Evolutionary conservation across 2,797 vertebrate genomes (phyloP).

Genomic region (Artibeus lituratus): DNA sequence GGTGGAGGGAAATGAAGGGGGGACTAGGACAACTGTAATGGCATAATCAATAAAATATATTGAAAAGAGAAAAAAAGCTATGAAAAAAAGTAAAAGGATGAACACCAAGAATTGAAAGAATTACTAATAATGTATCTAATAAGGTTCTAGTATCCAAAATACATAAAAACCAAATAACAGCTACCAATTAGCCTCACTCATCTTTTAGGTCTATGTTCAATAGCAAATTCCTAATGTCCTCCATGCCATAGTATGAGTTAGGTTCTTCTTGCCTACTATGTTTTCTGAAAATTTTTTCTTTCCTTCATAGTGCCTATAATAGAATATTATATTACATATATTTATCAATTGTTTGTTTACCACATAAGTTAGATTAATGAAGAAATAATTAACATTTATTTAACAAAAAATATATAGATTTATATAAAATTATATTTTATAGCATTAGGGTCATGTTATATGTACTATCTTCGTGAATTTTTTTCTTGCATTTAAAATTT

Average conservation of each 20-base stretch:
- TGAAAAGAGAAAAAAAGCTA: no score
- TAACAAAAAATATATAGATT: background rate
- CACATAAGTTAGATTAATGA: background rate
- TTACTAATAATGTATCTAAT: background rate
- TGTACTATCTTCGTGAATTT: background rate
- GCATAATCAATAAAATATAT: no score
- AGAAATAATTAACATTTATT: background rate
- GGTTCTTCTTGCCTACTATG: background rate
- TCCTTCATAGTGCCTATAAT: background rate
- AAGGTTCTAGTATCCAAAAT: background rate
- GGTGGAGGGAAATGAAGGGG: no score
- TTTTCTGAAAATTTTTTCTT: background rate
- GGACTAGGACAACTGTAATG: no score
- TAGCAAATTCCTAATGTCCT: background rate
- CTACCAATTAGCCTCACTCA: background rate
- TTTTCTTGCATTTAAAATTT: background rate
- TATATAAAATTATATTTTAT: background rate
- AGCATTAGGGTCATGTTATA: background rate
- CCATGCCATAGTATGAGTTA: background rate
- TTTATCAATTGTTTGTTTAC: background rate
- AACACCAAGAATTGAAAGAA: background rate
- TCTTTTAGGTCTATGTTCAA: background rate
- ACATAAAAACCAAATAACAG: background rate
- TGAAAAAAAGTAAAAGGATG: background rate
- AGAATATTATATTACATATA: background rate